Evolutionary conservation across 2,888 invertebrate species (phyloP), one percentile per base, ranked within the genome.

Genomic region (Pyrrhosoma nymphula): DNA sequence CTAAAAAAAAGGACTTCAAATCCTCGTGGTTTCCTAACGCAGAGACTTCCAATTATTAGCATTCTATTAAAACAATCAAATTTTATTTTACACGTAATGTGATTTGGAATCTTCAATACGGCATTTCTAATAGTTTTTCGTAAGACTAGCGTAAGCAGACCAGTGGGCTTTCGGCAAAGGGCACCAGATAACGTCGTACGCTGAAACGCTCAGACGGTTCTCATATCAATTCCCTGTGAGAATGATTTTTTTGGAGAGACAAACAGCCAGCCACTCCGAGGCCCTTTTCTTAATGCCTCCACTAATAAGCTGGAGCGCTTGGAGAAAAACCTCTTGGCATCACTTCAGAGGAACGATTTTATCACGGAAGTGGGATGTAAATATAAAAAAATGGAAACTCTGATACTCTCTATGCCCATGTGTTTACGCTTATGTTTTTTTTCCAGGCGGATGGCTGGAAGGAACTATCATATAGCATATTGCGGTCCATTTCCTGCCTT

Each of bases 261-360:
- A 69, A 8, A 26, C 69, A 60, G 60, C 60, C 60, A 60, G 26
- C 23, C 60, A 60, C 20, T 60, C 20, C 60, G 60, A 60, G 60
- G 60, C 60, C 60, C 8, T 26, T 69, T 69, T 26, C n/a, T 10
- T 14, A 3, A 35, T 82, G 3, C 82, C 30, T 82, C 35, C 30
- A 69, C 69, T 69, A 82, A 82, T 82, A 82, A 82, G 82, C 82
- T 82, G 35, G 18, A 82, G 82, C 14, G 35, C 30, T 82, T 16
- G 82, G 35, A 14, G 35, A 35, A 82, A 82, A 82, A 82, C 60
- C 35, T 82, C 35, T 82, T 82, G 82, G 82, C 82, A 82, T 4
- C 82, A 35, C 82, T 82, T 82, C 82, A 82, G 35, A 30, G 82
- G 82, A 82, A 16, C 35, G 82, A 82, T 82, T 82, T 82, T 82